These are phyloP conservation scores for Drosophila ironensis DNA, from an alignment of 1,140 invertebrate species.

Conservation along the genomic window DNA sequence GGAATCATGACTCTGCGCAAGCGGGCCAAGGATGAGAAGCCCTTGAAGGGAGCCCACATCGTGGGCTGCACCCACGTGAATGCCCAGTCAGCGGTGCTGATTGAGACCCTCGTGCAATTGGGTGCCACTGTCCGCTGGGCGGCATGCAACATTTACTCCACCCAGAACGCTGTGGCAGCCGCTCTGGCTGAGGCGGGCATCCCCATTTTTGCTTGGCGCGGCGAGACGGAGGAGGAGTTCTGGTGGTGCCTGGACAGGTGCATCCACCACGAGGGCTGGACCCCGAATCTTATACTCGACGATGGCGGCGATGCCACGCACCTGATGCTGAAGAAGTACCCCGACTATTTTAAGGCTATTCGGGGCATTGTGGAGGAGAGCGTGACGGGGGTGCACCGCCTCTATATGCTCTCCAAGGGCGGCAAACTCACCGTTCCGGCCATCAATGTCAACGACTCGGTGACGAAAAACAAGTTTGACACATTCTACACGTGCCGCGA, in stretches of 20 bases:
- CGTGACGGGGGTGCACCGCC: constrained; percentile 97
- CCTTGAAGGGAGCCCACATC: constrained; percentile 95
- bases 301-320: constrained; percentile 98
- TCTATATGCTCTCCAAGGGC: constrained; percentile 97
- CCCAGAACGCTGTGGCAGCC: constrained; percentile 97
- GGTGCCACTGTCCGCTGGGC: constrained; percentile 97
- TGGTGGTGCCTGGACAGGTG: constrained; percentile 99
- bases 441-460: constrained; percentile 99
- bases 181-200: constrained; percentile 94
- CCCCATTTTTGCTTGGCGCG: constrained; percentile 96
- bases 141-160: constrained; percentile 99
- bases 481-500: constrained; percentile 82
- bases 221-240: constrained; percentile 98
- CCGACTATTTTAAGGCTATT: constrained; percentile 95
- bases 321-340: constrained; percentile 98
- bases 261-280: constrained; percentile 90
- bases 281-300: constrained; percentile 98
- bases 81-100: constrained; percentile 97
- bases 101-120: constrained; percentile 94
- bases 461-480: constrained; percentile 99
- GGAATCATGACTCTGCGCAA: constrained; percentile 96
- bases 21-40: constrained; percentile 94
- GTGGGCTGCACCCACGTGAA: constrained; percentile 99
- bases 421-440: constrained; percentile 97
- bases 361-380: constrained; percentile 99